phyloP scores from a whole-genome alignment of 2,888 invertebrate species.

The Erynnis tages region DNA sequence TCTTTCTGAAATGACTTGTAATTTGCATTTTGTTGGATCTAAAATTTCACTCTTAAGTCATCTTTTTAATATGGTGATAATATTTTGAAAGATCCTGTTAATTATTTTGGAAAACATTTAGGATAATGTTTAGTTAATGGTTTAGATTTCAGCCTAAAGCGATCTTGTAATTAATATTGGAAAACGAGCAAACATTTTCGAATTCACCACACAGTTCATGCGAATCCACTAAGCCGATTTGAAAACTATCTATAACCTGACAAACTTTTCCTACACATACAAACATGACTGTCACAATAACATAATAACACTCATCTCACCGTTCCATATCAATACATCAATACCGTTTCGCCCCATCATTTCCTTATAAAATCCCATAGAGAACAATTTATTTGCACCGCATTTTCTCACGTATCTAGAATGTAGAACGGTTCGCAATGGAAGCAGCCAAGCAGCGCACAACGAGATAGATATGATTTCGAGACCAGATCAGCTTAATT shows the following conservation, averaged over 20 bases:
- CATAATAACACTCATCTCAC: not conserved
- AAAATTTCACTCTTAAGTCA: conserved; percentile 33
- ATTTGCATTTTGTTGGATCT: conserved; percentile 38
- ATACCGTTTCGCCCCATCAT: not conserved
- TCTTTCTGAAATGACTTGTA: conserved; percentile 32
- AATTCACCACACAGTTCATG: too few species aligned
- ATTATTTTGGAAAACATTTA: not conserved
- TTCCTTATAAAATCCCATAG: not conserved
- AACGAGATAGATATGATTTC: conserved; percentile 22
- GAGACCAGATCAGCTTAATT: conserved; percentile 30
- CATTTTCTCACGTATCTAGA: conserved; percentile 19
- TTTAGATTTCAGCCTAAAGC: too few species aligned
- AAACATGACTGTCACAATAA: too few species aligned
- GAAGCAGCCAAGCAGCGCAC: conserved; percentile 21
- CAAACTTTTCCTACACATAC: too few species aligned
- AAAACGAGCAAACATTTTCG: too few species aligned
- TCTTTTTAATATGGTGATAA: conserved; percentile 5
- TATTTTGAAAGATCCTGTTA: not conserved
- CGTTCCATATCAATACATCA: too few species aligned
- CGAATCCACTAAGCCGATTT: too few species aligned
- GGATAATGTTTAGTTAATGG: not conserved
- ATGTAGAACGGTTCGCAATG: conserved; percentile 19
- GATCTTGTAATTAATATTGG: too few species aligned
- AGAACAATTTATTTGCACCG: conserved; percentile 10
- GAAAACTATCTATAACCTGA: too few species aligned